phyloP scores from a whole-genome alignment of 2,888 invertebrate genomes.

The Latrodectus hesperus region DNA sequence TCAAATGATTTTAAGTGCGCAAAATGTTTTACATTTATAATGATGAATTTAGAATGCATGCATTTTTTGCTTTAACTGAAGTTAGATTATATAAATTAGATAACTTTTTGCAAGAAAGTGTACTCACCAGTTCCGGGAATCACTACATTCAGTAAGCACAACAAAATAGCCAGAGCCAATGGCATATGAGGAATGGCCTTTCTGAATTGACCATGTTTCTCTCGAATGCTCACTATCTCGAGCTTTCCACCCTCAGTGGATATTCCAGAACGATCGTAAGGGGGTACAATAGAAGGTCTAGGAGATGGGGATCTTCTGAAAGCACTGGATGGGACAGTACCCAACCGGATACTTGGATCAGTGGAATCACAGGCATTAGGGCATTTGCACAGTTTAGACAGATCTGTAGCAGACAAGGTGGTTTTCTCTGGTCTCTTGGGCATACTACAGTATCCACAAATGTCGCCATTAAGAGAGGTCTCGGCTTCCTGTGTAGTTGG shows the following conservation, averaged over 20 bases:
- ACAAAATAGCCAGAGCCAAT: conserved; percentile 75
- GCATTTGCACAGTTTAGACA: conserved; percentile 33
- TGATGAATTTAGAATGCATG: too few relatives aligned
- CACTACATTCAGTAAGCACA: conserved; percentile 73
- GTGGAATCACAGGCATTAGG: conserved; percentile 57
- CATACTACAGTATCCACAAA: conserved; percentile 35
- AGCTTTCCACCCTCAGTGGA: conserved; percentile 17
- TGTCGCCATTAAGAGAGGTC: conserved; percentile 18
- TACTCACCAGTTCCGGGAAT: conserved; percentile 74
- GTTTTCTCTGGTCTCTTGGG: conserved; percentile 39
- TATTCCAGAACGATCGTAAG: not conserved
- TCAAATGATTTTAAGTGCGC: too few relatives aligned
- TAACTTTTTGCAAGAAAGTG: not conserved
- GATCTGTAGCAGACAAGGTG: not conserved
- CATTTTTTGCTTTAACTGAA: too few relatives aligned
- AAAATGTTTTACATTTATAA: too few relatives aligned
- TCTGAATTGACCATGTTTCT: conserved; percentile 72
- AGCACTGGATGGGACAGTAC: conserved; percentile 57
- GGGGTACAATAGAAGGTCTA: conserved; percentile 18
- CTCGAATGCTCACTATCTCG: conserved; percentile 63
- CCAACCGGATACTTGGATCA: conserved; percentile 48
- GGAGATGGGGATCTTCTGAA: conserved; percentile 49
- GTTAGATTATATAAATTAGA: too few relatives aligned
- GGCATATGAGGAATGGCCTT: conserved; percentile 77
- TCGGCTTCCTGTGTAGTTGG: conserved; percentile 16